Evolutionary conservation across 2,888 invertebrate genomes (phyloP).

Genomic region (Macaria liturata): DNA sequence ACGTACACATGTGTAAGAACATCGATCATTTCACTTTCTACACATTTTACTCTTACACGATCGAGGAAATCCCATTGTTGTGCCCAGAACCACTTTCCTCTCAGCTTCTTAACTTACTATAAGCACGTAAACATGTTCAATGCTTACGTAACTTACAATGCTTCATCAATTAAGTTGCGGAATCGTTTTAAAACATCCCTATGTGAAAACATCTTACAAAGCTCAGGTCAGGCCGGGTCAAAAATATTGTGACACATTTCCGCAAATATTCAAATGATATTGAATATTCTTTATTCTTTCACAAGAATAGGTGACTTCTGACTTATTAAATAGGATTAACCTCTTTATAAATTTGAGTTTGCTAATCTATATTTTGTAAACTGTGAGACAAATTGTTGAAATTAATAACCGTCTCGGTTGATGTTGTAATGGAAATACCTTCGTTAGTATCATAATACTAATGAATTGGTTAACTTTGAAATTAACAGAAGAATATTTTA

Average conservation of each 20-base stretch:
- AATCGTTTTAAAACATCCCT: conserved; percentile 11
- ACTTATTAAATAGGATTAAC: conserved; percentile 1
- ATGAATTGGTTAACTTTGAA: no score
- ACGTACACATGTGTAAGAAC: no score
- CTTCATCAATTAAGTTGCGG: conserved; percentile 12
- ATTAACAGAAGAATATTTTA: no score
- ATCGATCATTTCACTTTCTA: no score
- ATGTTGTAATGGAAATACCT: no score
- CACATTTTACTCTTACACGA: no score
- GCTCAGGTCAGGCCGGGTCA: conserved; percentile 24
- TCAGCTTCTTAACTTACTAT: no score
- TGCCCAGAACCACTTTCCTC: background rate
- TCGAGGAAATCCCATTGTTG: background rate
- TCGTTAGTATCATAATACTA: no score
- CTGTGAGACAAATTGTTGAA: conserved; percentile 1
- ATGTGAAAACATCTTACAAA: conserved; percentile 15
- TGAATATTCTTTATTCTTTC: background rate
- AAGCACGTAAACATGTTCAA: no score
- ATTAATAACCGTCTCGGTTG: background rate
- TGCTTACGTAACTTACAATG: conserved; percentile 18
- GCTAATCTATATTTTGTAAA: conserved; percentile 6
- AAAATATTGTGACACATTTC: conserved; percentile 12
- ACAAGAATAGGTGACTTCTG: conserved; percentile 11
- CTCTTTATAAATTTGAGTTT: conserved; percentile 6
- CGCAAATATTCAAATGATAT: conserved; percentile 17